These are phyloP conservation scores for Spinibarbus caldwelli DNA, from an alignment of 2,797 vertebrate genomes.

Conservation along the genomic window DNA sequence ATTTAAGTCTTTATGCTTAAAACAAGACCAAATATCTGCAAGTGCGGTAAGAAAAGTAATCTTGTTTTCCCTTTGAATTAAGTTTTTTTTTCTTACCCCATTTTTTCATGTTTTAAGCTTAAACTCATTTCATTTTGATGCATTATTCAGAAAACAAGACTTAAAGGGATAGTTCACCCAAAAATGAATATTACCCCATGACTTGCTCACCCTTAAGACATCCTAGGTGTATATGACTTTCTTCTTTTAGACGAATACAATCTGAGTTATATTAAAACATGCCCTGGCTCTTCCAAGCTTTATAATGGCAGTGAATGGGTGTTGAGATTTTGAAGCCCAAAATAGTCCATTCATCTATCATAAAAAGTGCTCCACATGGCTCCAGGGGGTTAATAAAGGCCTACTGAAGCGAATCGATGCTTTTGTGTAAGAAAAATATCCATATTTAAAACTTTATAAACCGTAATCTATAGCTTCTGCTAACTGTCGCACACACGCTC, in stretches of 20 bases:
- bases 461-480: not conserved
- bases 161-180: not conserved
- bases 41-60: not conserved
- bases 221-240: not conserved
- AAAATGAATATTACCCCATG: not conserved
- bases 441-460: not conserved
- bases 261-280: not conserved
- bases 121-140: too few relatives aligned
- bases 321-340: not conserved
- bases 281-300: not conserved
- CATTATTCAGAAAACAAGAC: not conserved
- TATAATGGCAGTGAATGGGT: not conserved
- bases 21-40: not conserved
- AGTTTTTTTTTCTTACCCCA: not conserved
- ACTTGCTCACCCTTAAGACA: not conserved
- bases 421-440: not conserved
- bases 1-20: not conserved
- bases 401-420: not conserved
- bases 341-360: not conserved
- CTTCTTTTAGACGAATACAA: not conserved
- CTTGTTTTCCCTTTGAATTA: not conserved
- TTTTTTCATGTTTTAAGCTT: not conserved
- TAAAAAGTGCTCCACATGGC: not conserved
- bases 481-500: not conserved
- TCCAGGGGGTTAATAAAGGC: not conserved